phyloP scores from a whole-genome alignment of 2,113 vertebrate species.

The Chionis minor region DNA sequence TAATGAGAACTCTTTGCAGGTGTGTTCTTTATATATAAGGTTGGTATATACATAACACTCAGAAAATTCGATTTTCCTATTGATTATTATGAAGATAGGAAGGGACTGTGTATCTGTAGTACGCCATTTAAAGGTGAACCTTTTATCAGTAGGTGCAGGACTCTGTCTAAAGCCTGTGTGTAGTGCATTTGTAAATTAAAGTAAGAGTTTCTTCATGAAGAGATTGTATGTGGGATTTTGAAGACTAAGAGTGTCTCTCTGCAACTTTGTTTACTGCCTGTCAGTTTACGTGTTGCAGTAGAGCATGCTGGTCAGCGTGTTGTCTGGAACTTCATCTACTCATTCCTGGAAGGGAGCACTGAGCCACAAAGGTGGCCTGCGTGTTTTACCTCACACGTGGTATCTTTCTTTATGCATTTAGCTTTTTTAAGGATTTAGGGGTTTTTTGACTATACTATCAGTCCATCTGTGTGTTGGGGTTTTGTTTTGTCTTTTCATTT shows the following conservation, averaged over 20 bases:
- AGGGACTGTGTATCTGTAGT: background rate
- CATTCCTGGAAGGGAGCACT: background rate
- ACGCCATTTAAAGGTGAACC: background rate
- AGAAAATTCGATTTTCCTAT: fast-evolving
- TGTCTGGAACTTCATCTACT: background rate
- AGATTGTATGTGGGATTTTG: background rate
- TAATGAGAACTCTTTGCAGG: background rate
- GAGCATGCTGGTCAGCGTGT: background rate
- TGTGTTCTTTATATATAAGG: background rate
- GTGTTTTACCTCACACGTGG: fast-evolving
- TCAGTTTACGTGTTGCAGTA: background rate
- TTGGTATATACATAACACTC: background rate
- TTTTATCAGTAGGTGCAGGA: background rate
- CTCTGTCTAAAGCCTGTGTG: background rate
- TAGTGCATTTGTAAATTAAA: background rate
- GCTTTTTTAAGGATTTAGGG: background rate
- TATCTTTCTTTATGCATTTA: background rate
- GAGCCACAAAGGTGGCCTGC: background rate
- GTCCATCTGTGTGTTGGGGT: background rate
- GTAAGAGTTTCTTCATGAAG: background rate
- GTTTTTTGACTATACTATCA: fast-evolving
- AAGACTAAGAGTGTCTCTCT: background rate
- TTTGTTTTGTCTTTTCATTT: background rate
- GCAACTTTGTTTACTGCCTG: background rate
- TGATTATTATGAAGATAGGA: background rate